phyloP scores from a whole-genome alignment of 2,888 invertebrate genomes.

The Hirtodrosophila cameraria region DNA sequence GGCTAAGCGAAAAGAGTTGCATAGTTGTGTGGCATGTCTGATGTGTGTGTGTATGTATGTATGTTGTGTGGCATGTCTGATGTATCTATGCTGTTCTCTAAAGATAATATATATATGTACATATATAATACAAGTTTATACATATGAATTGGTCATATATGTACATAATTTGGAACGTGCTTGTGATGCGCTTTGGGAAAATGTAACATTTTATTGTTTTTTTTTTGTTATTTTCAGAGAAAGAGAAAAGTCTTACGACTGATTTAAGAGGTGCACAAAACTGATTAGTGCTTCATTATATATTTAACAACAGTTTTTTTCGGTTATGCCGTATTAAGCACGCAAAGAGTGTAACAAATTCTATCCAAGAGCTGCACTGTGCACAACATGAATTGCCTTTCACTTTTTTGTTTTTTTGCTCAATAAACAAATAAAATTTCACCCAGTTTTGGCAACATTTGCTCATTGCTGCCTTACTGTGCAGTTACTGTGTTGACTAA shows the following conservation, averaged over 20 bases:
- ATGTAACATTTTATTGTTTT: conserved; percentile 32
- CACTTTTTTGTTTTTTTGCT: conserved; percentile 41
- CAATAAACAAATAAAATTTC: conserved; percentile 61
- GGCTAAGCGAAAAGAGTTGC: conserved; percentile 52
- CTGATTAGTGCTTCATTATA: conserved; percentile 54
- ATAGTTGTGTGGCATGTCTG: background rate
- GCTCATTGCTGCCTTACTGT: conserved; percentile 9
- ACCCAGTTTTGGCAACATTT: conserved; percentile 36
- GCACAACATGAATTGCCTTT: conserved; percentile 49
- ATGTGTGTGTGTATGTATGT: no score
- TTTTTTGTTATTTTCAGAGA: conserved; percentile 13
- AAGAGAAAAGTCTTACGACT: conserved; percentile 23
- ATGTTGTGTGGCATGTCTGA: background rate
- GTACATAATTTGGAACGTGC: conserved; percentile 26
- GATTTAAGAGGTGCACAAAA: conserved; percentile 34
- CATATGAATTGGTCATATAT: no score
- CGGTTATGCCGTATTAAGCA: conserved; percentile 64
- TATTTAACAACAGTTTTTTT: conserved; percentile 39
- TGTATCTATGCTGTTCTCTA: no score
- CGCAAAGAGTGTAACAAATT: conserved; percentile 74
- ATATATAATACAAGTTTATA: background rate
- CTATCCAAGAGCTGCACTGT: conserved; percentile 41
- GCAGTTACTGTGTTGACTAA: background rate
- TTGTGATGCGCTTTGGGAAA: conserved; percentile 8
- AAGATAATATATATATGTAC: no score